Percentiles rank a stretch among this genome's conserved stretches.
These are phyloP conservation scores for Phymanthus crucifer DNA, from an alignment of 92 coral and sea anemone species.

Conservation along the genomic window DNA sequence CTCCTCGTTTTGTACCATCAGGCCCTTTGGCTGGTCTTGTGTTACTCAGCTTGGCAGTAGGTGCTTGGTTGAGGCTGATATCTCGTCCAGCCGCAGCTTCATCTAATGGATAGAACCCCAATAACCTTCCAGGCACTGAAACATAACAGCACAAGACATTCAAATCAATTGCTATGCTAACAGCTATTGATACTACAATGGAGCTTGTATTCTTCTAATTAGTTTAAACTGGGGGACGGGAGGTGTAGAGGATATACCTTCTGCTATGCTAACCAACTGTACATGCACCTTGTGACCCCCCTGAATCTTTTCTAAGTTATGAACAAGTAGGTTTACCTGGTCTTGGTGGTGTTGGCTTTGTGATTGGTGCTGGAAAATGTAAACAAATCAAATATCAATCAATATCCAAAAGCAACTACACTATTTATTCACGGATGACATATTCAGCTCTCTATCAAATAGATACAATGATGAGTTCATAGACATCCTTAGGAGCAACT, in stretches of 20 bases:
- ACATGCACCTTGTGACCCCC: no score
- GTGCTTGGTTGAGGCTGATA: slow-evolving; percentile 62
- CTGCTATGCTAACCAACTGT: no score
- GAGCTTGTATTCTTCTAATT: no score
- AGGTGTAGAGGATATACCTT: no score
- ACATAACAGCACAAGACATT: not conserved
- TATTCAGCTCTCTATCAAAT: no score
- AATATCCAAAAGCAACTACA: not conserved
- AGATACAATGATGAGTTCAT: no score
- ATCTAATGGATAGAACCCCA: slow-evolving; percentile 75
- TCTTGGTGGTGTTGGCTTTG: slow-evolving; percentile 47
- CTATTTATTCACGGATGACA: no score
- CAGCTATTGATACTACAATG: no score
- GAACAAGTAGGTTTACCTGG: slow-evolving; percentile 34
- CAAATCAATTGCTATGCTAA: not conserved
- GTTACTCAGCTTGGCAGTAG: slow-evolving; percentile 40
- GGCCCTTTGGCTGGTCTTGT: slow-evolving; percentile 66
- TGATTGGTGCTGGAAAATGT: slow-evolving; percentile 39
- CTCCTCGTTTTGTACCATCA: slow-evolving; percentile 59
- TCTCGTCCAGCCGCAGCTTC: slow-evolving; percentile 51
- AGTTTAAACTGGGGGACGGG: no score
- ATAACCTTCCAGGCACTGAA: slow-evolving; percentile 52
- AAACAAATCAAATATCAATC: not conserved
- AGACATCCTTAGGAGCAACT: no score
- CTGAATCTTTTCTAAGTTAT: no score